A percentile compares a stretch with the other conserved stretches of the same genome.
phyloP scores from a whole-genome alignment of 2,888 invertebrate genomes.

The Griposia aprilina region DNA sequence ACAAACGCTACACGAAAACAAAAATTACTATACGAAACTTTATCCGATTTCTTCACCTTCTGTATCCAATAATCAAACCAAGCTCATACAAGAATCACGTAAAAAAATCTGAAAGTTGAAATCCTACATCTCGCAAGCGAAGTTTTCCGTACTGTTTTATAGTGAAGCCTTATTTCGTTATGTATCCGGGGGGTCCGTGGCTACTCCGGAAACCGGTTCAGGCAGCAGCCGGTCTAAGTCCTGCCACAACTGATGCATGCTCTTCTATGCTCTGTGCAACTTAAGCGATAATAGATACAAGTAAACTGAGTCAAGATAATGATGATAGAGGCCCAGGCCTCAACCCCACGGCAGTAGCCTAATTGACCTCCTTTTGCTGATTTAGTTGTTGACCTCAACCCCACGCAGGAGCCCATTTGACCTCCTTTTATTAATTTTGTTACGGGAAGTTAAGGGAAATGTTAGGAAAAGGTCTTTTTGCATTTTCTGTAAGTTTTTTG shows the following conservation, averaged over 20 bases:
- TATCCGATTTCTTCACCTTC: not conserved
- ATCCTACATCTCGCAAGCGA: constrained; percentile 35
- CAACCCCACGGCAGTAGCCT: constrained; percentile 43
- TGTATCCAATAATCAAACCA: not conserved
- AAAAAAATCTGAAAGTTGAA: constrained; percentile 6
- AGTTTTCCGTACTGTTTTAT: not conserved
- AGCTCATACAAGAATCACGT: not conserved
- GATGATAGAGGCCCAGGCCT: constrained; percentile 27
- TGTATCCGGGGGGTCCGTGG: constrained; percentile 41
- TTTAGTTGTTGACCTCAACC: constrained; percentile 10
- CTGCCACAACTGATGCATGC: constrained; percentile 16
- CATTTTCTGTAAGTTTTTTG: constrained; percentile 7
- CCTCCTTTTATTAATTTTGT: constrained; percentile 28
- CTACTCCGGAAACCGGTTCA: constrained; percentile 45
- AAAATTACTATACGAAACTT: not conserved
- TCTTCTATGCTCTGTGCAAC: too few relatives aligned
- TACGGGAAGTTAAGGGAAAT: too few relatives aligned
- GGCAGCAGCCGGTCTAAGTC: constrained; percentile 51
- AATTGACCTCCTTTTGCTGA: constrained; percentile 41
- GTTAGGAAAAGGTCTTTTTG: not conserved
- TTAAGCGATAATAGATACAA: constrained; percentile 19
- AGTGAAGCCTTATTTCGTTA: not conserved
- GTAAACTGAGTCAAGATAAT: constrained; percentile 17
- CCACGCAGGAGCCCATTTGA: constrained; percentile 42
- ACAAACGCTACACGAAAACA: not conserved